Evolutionary conservation across 2,113 vertebrate species (phyloP), one percentile per base, ranked within the genome.

Genomic region (Chamaetylas fuelleborni): DNA sequence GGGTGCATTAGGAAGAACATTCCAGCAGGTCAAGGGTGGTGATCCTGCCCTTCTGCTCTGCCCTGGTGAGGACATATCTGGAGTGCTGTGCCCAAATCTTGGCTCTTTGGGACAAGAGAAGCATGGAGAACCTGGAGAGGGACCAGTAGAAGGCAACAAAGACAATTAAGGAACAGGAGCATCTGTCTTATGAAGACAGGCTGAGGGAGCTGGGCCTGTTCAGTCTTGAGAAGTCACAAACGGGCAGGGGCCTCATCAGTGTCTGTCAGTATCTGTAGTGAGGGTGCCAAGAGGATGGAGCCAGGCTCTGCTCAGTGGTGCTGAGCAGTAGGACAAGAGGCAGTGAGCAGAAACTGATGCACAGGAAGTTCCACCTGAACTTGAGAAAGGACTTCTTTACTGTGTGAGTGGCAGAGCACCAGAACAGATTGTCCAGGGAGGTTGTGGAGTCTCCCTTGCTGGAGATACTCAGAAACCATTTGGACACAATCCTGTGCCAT

Each of bases 331-430:
- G 29, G 8, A n/a, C 5, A n/a, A 71, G 85, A 56, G 40, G 11
- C 40, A 48, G 1, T 2, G 18, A 23, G 31, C 31, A 86, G 31
- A 48, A 40, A 2, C 9, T 43, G 26, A 65, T 43, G 6, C 51
- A 33, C 22, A 36, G 66, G 34, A 36, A 50, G 8, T 36, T 57
- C 36, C 15, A 33, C 3, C 31, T 57, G 36, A 57, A 57, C 18
- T 6, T 3, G 31, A 48, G 42, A 13, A 34, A 65, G 29, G 71
- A 23, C 11, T 64, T 34, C 29, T 47, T 56, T 12, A 15, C 5
- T 56, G 14, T 13, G 3, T 2, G 1, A 5, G 16, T 48, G 31
- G 36, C 2, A 1, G 22, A 33, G 26, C 36, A 62, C 22, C 1
- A 2, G 16, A 47, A 61, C 12, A 53, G 47, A 8, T 9, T 38